These are phyloP conservation scores for Heliopora coerulea DNA, from an alignment of 92 coral and sea anemone genomes.

Conservation along the genomic window DNA sequence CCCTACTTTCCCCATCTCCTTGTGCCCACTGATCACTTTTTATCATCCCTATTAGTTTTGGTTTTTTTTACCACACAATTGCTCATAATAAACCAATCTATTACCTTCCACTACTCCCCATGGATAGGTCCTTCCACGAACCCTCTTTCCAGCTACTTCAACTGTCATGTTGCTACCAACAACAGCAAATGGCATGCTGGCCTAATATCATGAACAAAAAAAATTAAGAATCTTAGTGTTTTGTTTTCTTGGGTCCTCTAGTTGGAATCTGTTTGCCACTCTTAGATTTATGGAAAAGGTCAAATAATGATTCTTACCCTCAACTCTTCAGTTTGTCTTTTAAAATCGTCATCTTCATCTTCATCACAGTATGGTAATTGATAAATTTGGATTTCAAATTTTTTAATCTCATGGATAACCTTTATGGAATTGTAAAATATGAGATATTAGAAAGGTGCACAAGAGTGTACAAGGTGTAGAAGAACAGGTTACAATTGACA, in stretches of 20 bases:
- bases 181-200: constrained; percentile 90
- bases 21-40: no score
- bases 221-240: no score
- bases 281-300: no score
- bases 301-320: constrained; percentile 7
- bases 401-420: constrained; percentile 36
- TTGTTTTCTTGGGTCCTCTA: no score
- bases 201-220: constrained; percentile 41
- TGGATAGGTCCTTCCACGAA: constrained; percentile 91
- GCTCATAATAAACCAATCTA: not conserved
- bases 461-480: no score
- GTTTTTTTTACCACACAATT: not conserved
- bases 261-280: no score
- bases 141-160: constrained; percentile 87
- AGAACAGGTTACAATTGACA: no score
- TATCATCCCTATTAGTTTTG: no score
- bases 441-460: no score
- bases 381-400: constrained; percentile 66
- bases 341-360: constrained; percentile 78
- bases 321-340: constrained; percentile 36
- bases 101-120: constrained; percentile 99
- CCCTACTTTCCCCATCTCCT: no score
- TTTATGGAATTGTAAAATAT: not conserved
- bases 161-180: constrained; percentile 93
- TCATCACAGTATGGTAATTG: constrained; percentile 88